Evolutionary conservation across 2,888 invertebrate species (phyloP), one percentile per base, ranked within the genome.

Genomic region (Drosophila niveifrons): DNA sequence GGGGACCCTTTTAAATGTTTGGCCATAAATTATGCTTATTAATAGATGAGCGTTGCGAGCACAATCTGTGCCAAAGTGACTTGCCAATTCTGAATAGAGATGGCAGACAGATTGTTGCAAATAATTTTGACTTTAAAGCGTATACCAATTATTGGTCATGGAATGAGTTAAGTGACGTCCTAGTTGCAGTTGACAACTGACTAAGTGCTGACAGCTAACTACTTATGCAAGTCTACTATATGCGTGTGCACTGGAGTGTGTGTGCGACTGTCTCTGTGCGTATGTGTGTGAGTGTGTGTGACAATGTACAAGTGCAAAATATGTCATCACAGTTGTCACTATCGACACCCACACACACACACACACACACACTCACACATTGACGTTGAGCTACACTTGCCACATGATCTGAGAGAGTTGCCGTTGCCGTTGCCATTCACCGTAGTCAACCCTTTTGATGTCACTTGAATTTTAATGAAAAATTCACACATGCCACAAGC

Each of bases 381-480:
- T n/a, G 36, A 62, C 10, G 47, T 1, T 62, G n/a, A 36, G n/a
- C 48, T 28, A 59, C 41, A 50, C 57, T 57, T 66, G 55, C 66
- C 43, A 51, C 29, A 52, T 50, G 63, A 51, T 44, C 48, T 43
- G 52, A 81, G 66, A 58, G 59, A 51, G 31, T 15, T 41, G 50
- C 50, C 63, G 44, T 52, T 44, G 50, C 48, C 41, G 18, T 31
- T 46, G 75, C 43, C 63, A 55, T 59, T 67, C 46, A 66, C 76
- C 80, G 48, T 75, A 79, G 84, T 80, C 82, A 84, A 83, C 90
- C 90, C 80, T 86, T 90, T 90, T 90, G 90, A 90, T 90, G 90
- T 89, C 82, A 75, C 88, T 90, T 83, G 90, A 82, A 90, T 89
- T 89, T 89, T 89, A 89, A 90, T 89, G 90, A 90, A 89, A 89